Percentiles rank a stretch among this genome's conserved stretches.
Conservation (phyloP, 2,797 vertebrate species). For the Sebastes matsubarae region DNA sequence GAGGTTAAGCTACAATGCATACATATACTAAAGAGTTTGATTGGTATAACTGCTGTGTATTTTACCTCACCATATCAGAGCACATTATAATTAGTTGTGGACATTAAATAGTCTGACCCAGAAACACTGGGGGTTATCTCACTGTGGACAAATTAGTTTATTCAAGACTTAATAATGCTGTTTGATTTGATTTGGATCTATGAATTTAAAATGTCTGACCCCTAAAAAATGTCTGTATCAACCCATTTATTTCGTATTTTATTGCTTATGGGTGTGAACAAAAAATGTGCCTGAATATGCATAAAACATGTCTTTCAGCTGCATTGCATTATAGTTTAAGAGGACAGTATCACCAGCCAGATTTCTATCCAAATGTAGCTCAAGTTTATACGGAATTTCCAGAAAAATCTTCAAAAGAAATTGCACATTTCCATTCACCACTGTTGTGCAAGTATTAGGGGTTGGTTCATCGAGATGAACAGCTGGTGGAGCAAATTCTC, state of each 20-base stretch:
- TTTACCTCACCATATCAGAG: conserved; percentile 9
- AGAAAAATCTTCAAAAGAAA: not conserved
- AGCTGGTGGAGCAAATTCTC: not conserved
- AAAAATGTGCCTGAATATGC: not conserved
- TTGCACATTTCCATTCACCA: not conserved
- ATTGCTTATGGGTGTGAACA: not conserved
- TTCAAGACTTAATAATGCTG: not conserved
- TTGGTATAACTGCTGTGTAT: conserved; percentile 24
- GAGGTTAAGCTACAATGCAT: conserved; percentile 23
- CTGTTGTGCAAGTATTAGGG: not conserved
- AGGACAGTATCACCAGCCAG: not conserved
- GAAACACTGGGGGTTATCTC: not conserved
- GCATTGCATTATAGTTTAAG: not conserved
- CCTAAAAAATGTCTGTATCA: not conserved
- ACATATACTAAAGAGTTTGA: conserved; percentile 25
- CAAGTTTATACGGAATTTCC: not conserved
- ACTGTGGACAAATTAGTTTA: conserved; percentile 2
- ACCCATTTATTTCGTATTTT: not conserved
- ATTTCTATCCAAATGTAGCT: not conserved
- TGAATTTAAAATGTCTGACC: not conserved
- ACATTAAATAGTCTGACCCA: conserved; percentile 4
- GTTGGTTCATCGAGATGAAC: not conserved
- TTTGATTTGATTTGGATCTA: not conserved
- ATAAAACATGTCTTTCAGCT: not conserved
- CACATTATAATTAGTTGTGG: conserved; percentile 17